Evolutionary conservation across 2,888 invertebrate species (phyloP).

Genomic region (Thereva nobilitata): DNA sequence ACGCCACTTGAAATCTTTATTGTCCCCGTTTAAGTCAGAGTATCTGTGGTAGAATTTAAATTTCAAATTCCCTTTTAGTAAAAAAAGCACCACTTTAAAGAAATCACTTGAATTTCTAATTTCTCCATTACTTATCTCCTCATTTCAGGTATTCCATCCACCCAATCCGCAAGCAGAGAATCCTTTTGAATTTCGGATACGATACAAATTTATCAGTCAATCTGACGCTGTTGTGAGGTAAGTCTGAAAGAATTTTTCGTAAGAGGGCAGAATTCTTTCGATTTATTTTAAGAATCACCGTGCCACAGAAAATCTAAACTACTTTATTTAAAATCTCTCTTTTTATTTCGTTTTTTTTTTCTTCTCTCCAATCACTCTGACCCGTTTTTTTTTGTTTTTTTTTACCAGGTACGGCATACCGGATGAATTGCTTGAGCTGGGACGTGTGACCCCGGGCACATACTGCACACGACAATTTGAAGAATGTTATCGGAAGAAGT

Average conservation of each 20-base stretch:
- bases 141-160: conserved; percentile 61
- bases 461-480: conserved; percentile 84
- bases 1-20: no score
- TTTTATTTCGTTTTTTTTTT: no score
- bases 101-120: conserved; percentile 11
- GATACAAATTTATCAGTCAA: conserved; percentile 81
- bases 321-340: no score
- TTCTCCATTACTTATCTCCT: conserved; percentile 33
- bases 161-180: conserved; percentile 71
- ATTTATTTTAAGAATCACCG: background rate
- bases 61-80: conserved; percentile 7
- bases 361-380: conserved; percentile 5
- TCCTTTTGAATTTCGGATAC: conserved; percentile 78
- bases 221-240: conserved; percentile 76
- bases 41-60: background rate
- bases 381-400: background rate
- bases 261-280: conserved; percentile 9
- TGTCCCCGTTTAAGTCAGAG: no score
- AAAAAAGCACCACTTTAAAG: conserved; percentile 9
- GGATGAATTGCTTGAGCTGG: conserved; percentile 78
- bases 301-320: no score
- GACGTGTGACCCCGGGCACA: conserved; percentile 81
- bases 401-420: conserved; percentile 69
- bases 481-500: conserved; percentile 82
- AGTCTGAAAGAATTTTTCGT: conserved; percentile 44